These are phyloP conservation scores for Frankliniella fusca DNA, from an alignment of 2,888 invertebrate genomes.

Conservation along the genomic window DNA sequence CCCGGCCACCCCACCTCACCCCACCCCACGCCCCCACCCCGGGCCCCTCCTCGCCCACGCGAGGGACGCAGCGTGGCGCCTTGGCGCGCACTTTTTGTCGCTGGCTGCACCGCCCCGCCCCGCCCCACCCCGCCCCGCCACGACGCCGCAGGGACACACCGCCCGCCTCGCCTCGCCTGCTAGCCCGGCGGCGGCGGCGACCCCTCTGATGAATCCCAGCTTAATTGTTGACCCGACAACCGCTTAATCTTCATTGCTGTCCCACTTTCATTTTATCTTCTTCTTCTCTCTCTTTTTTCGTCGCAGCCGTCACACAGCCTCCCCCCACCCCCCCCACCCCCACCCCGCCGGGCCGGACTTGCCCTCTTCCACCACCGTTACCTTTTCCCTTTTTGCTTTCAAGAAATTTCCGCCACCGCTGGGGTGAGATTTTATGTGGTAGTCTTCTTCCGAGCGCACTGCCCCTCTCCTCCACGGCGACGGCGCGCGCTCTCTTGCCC, in stretches of 20 bases:
- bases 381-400: background rate
- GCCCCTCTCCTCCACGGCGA: background rate
- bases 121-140: background rate
- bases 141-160: background rate
- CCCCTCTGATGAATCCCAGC: constrained; percentile 11
- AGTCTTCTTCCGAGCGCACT: background rate
- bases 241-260: constrained; percentile 24
- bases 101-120: background rate
- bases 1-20: too few species aligned
- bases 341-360: background rate
- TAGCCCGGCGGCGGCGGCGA: background rate
- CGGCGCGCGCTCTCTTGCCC: background rate
- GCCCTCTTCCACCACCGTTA: background rate
- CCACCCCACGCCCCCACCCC: background rate
- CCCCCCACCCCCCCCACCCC: background rate
- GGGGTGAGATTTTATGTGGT: background rate
- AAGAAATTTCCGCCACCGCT: background rate
- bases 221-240: constrained; percentile 26
- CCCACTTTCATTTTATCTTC: constrained; percentile 19
- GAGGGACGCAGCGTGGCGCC: too few species aligned
- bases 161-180: background rate
- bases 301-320: background rate
- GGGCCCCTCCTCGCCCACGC: background rate
- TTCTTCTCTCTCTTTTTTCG: background rate
- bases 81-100: too few species aligned